Evolutionary conservation across 2,797 vertebrate genomes (phyloP), one percentile per base, ranked within the genome.

Genomic region (Margarornis squamiger): DNA sequence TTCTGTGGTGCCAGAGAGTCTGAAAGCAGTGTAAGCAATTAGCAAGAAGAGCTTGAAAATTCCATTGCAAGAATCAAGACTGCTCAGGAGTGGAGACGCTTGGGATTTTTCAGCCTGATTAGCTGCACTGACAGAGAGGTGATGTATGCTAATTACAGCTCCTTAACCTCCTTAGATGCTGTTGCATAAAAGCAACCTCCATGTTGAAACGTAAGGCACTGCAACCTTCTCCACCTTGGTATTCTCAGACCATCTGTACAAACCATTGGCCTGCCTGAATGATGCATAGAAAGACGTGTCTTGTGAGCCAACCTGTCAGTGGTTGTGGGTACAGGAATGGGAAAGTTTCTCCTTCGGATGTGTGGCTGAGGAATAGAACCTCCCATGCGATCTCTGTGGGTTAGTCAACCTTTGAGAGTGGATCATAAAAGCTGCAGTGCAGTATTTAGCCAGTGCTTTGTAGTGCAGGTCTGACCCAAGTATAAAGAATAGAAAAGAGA

Each of bases 81-180:
- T 94, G 77, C 84, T 79, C 77, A 85, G 87, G 65, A 96, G 85
- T 87, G 72, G 94, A 90, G 84, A 82, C 68, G 21, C 88, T 95
- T 88, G 86, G 95, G 91, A 96, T 96, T 96, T 79, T 94, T 96
- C 71, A 91, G 76, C 86, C 88, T 91, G 92, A 93, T 88, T 94
- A 91, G 63, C 83, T 86, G 52, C 68, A 52, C 63, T 84, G 88
- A 52, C 82, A 77, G 82, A 38, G 77, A 93, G 77, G 75, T 91
- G 92, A 87, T 94, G 90, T 85, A 70, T 83, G 70, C 92, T 96
- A 94, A 96, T 93, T 95, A 84, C 81, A 90, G 86, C 94, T 97
- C 84, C 86, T 86, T 87, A 93, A 94, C 82, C 88, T 96, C 91
- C 83, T 88, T 85, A 92, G 65, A 52, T 95, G 86, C 59, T 79